A percentile compares a stretch with the other conserved stretches of the same genome.
Evolutionary conservation across 2,888 invertebrate species (phyloP).

Genomic region (Antheraea yamamai): DNA sequence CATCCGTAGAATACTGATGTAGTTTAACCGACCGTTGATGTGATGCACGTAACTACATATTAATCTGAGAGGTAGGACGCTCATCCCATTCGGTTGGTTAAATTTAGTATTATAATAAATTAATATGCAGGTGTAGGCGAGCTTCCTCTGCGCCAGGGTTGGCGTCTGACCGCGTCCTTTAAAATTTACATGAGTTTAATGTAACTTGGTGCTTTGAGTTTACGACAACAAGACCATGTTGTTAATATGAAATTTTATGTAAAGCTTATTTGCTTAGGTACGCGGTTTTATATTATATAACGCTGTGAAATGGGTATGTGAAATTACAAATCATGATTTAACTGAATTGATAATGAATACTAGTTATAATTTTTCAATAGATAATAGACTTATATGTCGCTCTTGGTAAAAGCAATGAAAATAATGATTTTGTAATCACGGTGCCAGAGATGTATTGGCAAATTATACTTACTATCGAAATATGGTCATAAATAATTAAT

Average conservation of each 20-base stretch:
- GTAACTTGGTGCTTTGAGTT: slow-evolving; percentile 31
- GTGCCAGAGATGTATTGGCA: no score
- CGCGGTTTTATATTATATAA: neutral
- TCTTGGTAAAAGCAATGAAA: neutral
- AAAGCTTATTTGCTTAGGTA: neutral
- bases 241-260: neutral
- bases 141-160: slow-evolving; percentile 59
- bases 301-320: neutral
- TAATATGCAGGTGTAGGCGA: slow-evolving; percentile 64
- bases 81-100: slow-evolving; percentile 52
- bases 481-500: no score
- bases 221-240: neutral
- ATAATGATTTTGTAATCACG: no score
- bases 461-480: no score
- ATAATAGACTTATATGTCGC: neutral
- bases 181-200: slow-evolving; percentile 57
- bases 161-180: slow-evolving; percentile 61
- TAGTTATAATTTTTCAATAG: no score
- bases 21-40: slow-evolving; percentile 43
- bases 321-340: neutral
- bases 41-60: slow-evolving; percentile 35
- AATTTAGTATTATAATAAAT: slow-evolving; percentile 56
- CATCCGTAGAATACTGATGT: slow-evolving; percentile 68
- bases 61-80: slow-evolving; percentile 31
- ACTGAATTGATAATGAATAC: neutral